Evolutionary conservation across 1,140 invertebrate species (phyloP).

Genomic region (Drosophila guanche): DNA sequence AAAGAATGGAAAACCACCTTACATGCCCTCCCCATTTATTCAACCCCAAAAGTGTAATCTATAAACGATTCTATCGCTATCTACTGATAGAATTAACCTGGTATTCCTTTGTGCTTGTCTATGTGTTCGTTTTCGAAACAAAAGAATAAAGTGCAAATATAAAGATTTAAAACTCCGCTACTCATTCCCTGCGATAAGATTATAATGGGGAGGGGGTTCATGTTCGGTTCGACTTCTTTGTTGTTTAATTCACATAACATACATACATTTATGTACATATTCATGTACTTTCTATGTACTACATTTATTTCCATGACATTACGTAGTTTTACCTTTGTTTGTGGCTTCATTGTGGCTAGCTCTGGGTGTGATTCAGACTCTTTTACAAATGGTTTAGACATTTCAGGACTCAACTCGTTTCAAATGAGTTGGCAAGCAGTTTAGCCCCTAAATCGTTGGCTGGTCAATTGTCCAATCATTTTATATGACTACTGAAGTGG

Average conservation of each 20-base stretch:
- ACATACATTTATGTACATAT: neutral
- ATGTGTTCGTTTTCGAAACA: conserved; percentile 40
- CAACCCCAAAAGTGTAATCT: conserved; percentile 23
- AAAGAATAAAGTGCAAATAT: conserved; percentile 20
- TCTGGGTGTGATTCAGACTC: too few species aligned
- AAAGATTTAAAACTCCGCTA: conserved; percentile 28
- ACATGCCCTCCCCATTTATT: neutral
- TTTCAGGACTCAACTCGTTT: too few species aligned
- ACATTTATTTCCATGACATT: neutral
- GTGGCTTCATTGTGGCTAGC: too few species aligned
- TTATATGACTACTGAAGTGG: too few species aligned
- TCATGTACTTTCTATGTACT: conserved; percentile 4
- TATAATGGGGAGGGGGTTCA: neutral
- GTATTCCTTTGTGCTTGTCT: neutral
- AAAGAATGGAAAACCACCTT: conserved; percentile 8
- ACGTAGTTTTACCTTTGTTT: too few species aligned
- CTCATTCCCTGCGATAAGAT: neutral
- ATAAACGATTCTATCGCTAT: conserved; percentile 18
- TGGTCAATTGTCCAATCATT: too few species aligned
- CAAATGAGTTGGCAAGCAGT: too few species aligned
- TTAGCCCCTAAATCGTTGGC: too few species aligned
- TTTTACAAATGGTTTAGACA: too few species aligned
- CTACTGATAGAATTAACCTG: conserved; percentile 35
- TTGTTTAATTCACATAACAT: conserved; percentile 17
- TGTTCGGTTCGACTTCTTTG: conserved; percentile 27